These are phyloP conservation scores for Cephus cinctus DNA, from an alignment of 1,140 invertebrate genomes.

Conservation along the genomic window DNA sequence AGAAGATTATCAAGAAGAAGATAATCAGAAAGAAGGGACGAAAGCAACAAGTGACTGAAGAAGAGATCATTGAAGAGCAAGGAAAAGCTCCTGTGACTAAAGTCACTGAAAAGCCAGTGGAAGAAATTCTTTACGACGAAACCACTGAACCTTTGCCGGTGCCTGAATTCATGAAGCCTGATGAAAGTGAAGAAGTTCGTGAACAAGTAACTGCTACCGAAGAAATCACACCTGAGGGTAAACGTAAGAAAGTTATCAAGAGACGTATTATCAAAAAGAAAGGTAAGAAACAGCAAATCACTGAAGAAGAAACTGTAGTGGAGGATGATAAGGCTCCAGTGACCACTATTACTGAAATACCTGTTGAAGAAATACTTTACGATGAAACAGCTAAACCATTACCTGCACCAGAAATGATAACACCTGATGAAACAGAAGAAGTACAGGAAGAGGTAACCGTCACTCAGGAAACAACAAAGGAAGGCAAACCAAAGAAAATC, in stretches of 20 bases:
- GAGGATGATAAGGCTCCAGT: constrained; percentile 8
- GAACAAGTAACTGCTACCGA: constrained; percentile 16
- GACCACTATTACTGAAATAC: constrained; percentile 3
- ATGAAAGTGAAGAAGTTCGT: constrained; percentile 12
- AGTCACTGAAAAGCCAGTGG: constrained; percentile 23
- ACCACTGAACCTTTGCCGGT: constrained; percentile 2
- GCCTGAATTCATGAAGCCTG: constrained; percentile 12
- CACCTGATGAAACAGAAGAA: constrained; percentile 18
- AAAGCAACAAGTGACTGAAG: constrained; percentile 38
- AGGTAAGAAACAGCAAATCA: background rate
- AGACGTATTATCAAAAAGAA: background rate
- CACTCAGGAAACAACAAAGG: constrained; percentile 32
- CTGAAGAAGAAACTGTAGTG: constrained; percentile 3
- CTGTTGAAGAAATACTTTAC: constrained; percentile 13
- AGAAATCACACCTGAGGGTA: constrained; percentile 10
- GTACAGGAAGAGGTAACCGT: constrained; percentile 29
- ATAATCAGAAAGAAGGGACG: constrained; percentile 22
- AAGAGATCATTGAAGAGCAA: too few relatives aligned
- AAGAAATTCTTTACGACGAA: constrained; percentile 24
- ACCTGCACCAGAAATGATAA: background rate
- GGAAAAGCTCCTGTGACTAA: constrained; percentile 35
- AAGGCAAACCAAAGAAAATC: constrained; percentile 41
- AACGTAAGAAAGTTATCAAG: constrained; percentile 8
- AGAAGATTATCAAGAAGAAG: constrained; percentile 6
- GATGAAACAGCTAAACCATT: constrained; percentile 7